Evolutionary conservation across 2,797 vertebrate genomes (phyloP).

Genomic region (Mormyrops boulengeri): DNA sequence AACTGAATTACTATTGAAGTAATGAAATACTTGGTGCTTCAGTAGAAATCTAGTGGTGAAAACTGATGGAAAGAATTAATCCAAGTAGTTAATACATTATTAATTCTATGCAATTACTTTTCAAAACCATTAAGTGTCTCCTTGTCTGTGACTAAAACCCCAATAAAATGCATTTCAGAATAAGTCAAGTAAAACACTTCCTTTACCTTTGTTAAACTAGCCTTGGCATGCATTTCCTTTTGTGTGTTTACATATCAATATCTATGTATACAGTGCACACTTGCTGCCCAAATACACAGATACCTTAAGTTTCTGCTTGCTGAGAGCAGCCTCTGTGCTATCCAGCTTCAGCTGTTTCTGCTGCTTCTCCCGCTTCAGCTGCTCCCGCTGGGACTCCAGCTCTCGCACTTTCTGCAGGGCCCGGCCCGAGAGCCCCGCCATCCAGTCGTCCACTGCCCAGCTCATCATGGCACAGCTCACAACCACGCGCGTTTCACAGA

Average conservation of each 20-base stretch:
- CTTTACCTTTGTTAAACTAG: neutral
- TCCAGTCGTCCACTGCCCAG: conserved; percentile 76
- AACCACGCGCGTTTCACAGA: neutral
- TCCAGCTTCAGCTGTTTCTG: conserved; percentile 73
- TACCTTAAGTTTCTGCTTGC: conserved; percentile 67
- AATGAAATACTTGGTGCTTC: neutral
- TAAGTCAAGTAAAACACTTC: neutral
- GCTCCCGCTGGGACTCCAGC: conserved; percentile 62
- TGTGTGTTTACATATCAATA: neutral
- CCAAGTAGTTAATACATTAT: neutral
- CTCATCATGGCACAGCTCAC: conserved; percentile 50
- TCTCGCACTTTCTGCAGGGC: conserved; percentile 66
- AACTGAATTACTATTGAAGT: neutral
- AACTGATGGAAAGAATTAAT: neutral
- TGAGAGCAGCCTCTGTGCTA: conserved; percentile 56
- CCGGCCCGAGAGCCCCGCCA: conserved; percentile 60
- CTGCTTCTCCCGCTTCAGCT: conserved; percentile 62
- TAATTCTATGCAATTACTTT: neutral
- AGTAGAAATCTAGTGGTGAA: neutral
- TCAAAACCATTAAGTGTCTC: neutral
- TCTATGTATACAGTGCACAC: neutral
- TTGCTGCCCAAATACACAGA: neutral
- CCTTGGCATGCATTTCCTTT: neutral
- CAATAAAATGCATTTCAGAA: neutral
- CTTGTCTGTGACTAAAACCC: neutral